These are phyloP conservation scores for Holacanthus passer DNA, from an alignment of 2,113 vertebrate species.

Conservation along the genomic window DNA sequence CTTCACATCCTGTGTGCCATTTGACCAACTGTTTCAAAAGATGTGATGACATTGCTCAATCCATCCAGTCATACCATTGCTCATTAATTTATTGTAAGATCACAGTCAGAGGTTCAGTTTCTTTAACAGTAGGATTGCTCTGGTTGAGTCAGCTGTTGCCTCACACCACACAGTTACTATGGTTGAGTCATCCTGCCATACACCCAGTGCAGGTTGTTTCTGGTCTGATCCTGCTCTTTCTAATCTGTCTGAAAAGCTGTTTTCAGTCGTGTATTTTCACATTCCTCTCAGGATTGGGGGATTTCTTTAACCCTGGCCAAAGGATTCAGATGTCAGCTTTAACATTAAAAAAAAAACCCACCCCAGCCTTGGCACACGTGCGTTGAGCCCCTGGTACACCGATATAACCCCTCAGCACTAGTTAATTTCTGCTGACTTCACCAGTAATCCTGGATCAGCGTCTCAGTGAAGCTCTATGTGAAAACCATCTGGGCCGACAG, in stretches of 20 bases:
- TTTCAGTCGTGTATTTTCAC: neutral
- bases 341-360: neutral
- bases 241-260: neutral
- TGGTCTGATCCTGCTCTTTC: neutral
- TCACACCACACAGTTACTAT: neutral
- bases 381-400: neutral
- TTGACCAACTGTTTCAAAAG: neutral
- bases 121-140: neutral
- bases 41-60: too few relatives aligned
- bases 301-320: neutral
- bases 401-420: neutral
- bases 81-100: too few relatives aligned
- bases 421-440: conserved; percentile 9
- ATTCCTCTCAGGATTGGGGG: neutral
- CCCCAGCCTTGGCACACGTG: neutral
- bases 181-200: conserved; percentile 6
- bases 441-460: conserved; percentile 26
- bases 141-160: conserved; percentile 35
- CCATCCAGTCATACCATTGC: accelerated
- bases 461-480: neutral
- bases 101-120: neutral
- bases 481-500: conserved; percentile 15
- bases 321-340: neutral
- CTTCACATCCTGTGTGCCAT: neutral
- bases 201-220: accelerated